Conservation (phyloP, 2,113 vertebrate species). For the Lepisosteus oculatus region DNA sequence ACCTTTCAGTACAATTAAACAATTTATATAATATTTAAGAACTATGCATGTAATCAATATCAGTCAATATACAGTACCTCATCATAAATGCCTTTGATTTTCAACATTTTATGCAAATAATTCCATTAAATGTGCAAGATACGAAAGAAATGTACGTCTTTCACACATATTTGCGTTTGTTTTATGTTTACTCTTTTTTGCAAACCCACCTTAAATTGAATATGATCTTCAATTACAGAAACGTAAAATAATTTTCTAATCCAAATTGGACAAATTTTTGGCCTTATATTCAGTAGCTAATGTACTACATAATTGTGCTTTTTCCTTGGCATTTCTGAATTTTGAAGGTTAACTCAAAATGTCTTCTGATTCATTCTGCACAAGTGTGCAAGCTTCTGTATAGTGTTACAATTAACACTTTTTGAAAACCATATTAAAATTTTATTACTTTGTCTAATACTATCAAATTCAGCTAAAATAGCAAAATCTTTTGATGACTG, state of each 20-base stretch:
- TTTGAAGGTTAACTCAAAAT: slow-evolving; percentile 10
- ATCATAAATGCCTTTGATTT: too few species aligned
- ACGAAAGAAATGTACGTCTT: too few species aligned
- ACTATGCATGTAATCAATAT: too few species aligned
- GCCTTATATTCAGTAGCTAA: neutral
- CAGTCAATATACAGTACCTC: too few species aligned
- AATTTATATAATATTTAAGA: too few species aligned
- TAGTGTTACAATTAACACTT: slow-evolving; percentile 8
- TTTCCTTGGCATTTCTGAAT: neutral
- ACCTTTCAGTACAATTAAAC: too few species aligned
- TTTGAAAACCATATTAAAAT: slow-evolving; percentile 10
- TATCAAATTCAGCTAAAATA: slow-evolving; percentile 12
- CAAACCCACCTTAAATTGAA: too few species aligned
- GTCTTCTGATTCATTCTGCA: neutral
- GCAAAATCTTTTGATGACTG: slow-evolving; percentile 8
- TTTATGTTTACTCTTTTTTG: too few species aligned
- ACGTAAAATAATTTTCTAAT: neutral
- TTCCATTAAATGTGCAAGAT: too few species aligned
- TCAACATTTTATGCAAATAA: too few species aligned
- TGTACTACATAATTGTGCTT: neutral
- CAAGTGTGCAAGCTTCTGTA: neutral
- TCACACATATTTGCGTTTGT: too few species aligned
- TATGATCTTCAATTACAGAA: neutral
- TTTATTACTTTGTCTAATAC: slow-evolving; percentile 9
- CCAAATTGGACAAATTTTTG: neutral